Evolutionary conservation across 2,888 invertebrate genomes (phyloP), one percentile per base, ranked within the genome.

Genomic region (Seira ritae): DNA sequence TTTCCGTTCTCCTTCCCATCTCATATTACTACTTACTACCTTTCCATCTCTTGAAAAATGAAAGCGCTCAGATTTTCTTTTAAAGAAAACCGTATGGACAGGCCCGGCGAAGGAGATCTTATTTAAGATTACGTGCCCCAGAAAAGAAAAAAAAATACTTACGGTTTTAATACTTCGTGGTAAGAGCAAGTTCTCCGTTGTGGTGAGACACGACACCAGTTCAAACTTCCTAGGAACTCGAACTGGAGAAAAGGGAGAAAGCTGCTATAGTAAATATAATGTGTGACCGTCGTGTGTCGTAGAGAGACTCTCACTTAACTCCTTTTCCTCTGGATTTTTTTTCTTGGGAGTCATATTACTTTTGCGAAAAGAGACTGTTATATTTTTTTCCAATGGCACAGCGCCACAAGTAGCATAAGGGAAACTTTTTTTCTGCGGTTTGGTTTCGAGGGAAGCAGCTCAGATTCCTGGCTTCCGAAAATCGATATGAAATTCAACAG

Each of bases 401-500:
- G 50, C 50, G 50, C 50, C 50, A 50, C 50, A 50, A 50, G 50
- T 50, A 50, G 6, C 12, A n/a, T n/a, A 22, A n/a, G n/a, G 46
- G 23, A 22, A 46, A 31, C 10, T 10, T 31, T 8, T 60, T 42
- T 42, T 67, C 22, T 60, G 37, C 42, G 76, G 50, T 50, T 50
- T 50, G 50, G 50, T n/a, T n/a, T n/a, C 50, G 17, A 12, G 50
- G 50, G 17, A n/a, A 50, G 12, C 50, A 8, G 8, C 31, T 31
- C 31, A 50, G 50, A 50, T 50, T 50, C 50, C 2, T 50, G 17
- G 12, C 2, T 50, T 15, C 15, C 50, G 17, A 76, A 82, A 82
- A 82, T 82, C 81, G 71, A 82, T 82, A 76, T 23, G 70, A 76
- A 50, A 82, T 82, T 82, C 81, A 82, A 82, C 81, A 82, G 81